Evolutionary conservation across 2,888 invertebrate species (phyloP).

Genomic region (Stenchaetothrips biformis): DNA sequence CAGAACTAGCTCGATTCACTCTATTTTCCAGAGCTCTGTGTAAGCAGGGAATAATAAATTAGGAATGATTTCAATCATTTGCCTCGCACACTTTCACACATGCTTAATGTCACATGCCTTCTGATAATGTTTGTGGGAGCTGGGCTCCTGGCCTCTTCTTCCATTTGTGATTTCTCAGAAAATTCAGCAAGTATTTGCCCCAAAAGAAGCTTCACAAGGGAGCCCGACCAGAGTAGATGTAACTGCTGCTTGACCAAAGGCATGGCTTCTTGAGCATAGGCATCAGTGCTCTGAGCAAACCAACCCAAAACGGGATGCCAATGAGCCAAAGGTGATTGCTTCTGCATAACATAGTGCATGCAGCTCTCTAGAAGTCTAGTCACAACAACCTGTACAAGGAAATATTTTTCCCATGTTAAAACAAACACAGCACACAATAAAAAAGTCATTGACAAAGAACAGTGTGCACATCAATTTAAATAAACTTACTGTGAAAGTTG

Average conservation of each 20-base stretch:
- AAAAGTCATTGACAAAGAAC: conserved; percentile 27
- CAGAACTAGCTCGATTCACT: conserved; percentile 56
- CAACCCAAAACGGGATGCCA: conserved; percentile 98
- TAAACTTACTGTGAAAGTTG: conserved; percentile 65
- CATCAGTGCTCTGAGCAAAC: conserved; percentile 74
- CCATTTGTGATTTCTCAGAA: conserved; percentile 41
- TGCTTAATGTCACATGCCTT: not conserved
- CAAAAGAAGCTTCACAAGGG: conserved; percentile 40
- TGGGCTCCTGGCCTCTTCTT: conserved; percentile 48
- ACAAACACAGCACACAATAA: not conserved
- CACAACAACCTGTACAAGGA: conserved; percentile 64
- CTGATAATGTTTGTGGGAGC: conserved; percentile 43
- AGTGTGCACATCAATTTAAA: conserved; percentile 24
- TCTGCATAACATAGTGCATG: conserved; percentile 85
- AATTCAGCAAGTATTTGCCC: conserved; percentile 49
- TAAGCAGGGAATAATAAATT: conserved; percentile 47
- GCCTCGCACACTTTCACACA: conserved; percentile 30
- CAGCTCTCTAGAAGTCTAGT: conserved; percentile 83
- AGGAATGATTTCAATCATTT: conserved; percentile 40
- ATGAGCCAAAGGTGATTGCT: conserved; percentile 85
- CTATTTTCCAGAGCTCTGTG: conserved; percentile 57
- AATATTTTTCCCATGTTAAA: conserved; percentile 23
- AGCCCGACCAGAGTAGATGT: conserved; percentile 63
- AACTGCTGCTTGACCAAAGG: conserved; percentile 64
- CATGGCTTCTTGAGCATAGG: conserved; percentile 66